Base-by-base conservation (phyloP, 2,113 vertebrate genomes). In the Corythornis cristatus region DNA sequence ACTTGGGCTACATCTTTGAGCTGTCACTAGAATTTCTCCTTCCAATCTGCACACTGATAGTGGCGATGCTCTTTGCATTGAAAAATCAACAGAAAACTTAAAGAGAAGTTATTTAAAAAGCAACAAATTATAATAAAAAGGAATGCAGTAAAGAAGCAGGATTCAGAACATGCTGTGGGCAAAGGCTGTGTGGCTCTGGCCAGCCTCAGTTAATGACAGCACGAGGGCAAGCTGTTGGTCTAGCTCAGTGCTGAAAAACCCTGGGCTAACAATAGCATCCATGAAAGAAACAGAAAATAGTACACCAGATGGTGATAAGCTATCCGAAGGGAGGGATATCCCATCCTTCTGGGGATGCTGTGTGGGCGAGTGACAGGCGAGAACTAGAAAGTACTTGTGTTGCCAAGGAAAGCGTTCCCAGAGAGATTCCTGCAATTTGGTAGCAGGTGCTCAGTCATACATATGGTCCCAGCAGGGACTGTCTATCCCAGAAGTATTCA, bases 301-400 rank as follows among this genome's bases (percentile, higher is more conserved):
- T 21, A 9, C 12, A 84, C 8, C 82, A 77, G 93, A 94, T 93
- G 93, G 93, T 56, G 83, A 25, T 15, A 15, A 3, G 75, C 60
- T 61, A 33, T 77, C 20, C 89, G 94, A n/a, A 93, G 92, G 85
- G 77, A 94, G 94, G 94, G 92, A 93, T 94, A 94, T 33, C 95
- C 96, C 94, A 61, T 83, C 86, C 76, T 50, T n/a, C 50, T 56
- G 71, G 35, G 51, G 61, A 93, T 31, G 37, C 43, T 75, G 68
- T 9, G 33, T 64, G 71, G 89, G 83, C 65, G 93, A 96, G 76
- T 70, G 84, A 90, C 67, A 90, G 70, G 28, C 23, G 25, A 48
- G 75, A 87, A 57, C 57, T 43, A 11, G 45, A 50, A 33, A 35
- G 83, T 7, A 14, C n/a, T 75, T 21, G 61, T 3, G 16, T 93